These are phyloP conservation scores for Equus quagga DNA, from an alignment of 2,113 vertebrate species.

Conservation along the genomic window DNA sequence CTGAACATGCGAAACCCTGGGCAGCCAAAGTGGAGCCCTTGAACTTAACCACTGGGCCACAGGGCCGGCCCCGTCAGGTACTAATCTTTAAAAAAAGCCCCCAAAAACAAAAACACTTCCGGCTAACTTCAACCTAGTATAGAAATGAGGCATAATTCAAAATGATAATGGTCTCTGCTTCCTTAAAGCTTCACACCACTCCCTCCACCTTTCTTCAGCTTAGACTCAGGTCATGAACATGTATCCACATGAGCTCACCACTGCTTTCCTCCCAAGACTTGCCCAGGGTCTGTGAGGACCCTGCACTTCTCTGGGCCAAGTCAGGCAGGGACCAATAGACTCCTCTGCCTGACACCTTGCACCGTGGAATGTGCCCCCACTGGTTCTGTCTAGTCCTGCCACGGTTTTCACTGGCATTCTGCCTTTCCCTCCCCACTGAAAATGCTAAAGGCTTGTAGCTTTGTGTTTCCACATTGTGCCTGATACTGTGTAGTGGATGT, in stretches of 20 bases:
- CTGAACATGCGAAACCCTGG: no score
- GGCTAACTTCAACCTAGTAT: neutral
- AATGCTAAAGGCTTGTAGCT: constrained; percentile 19
- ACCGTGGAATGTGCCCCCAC: neutral
- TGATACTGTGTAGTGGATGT: neutral
- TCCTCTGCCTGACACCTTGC: neutral
- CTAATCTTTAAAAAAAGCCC: no score
- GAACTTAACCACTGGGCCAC: no score
- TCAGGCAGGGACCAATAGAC: neutral
- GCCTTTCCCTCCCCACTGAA: neutral
- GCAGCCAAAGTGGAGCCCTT: no score
- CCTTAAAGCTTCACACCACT: neutral
- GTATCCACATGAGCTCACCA: neutral
- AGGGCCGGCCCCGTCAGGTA: no score
- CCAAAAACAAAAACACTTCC: no score
- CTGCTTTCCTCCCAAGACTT: neutral
- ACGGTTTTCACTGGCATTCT: neutral
- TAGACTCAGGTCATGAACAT: neutral
- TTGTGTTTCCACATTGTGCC: constrained; percentile 3
- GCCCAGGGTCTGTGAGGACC: neutral
- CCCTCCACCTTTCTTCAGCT: neutral
- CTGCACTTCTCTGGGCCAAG: neutral
- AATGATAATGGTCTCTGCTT: neutral
- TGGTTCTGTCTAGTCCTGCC: neutral
- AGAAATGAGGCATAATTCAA: neutral